A percentile compares a stretch with the other conserved stretches of the same genome.
These are phyloP conservation scores for Abramis brama DNA, from an alignment of 2,113 vertebrate genomes.

Conservation along the genomic window DNA sequence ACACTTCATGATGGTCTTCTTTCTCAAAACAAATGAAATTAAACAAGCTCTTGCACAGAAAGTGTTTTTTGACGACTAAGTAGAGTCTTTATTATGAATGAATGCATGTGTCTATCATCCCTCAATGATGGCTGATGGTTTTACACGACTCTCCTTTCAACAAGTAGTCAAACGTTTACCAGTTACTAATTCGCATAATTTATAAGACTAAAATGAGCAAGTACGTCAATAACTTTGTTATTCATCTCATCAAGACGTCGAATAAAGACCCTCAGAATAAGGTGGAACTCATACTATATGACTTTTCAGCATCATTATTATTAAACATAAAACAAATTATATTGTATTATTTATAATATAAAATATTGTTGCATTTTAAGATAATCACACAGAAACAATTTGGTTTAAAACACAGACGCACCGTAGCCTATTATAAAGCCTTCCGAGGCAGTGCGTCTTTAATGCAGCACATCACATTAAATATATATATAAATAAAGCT, in stretches of 20 bases:
- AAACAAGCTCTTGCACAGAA: neutral
- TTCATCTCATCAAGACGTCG: neutral
- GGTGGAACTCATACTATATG: neutral
- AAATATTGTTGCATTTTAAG: neutral
- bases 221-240: neutral
- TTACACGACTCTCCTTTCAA: neutral
- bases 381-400: neutral
- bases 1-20: neutral
- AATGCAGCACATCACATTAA: neutral
- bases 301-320: neutral
- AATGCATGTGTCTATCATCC: constrained; percentile 8
- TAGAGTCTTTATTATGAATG: neutral
- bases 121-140: neutral
- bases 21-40: neutral
- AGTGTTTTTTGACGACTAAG: neutral
- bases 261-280: neutral
- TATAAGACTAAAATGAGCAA: neutral
- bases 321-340: neutral
- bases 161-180: constrained; percentile 17
- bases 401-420: neutral
- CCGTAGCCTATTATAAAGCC: neutral
- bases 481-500: neutral
- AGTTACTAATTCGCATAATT: neutral
- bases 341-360: neutral
- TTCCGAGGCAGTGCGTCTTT: constrained; percentile 20